Percentiles rank a stretch among this genome's conserved stretches.
Evolutionary conservation across 1,140 invertebrate genomes (phyloP).

Genomic region (Drosophila obscura): DNA sequence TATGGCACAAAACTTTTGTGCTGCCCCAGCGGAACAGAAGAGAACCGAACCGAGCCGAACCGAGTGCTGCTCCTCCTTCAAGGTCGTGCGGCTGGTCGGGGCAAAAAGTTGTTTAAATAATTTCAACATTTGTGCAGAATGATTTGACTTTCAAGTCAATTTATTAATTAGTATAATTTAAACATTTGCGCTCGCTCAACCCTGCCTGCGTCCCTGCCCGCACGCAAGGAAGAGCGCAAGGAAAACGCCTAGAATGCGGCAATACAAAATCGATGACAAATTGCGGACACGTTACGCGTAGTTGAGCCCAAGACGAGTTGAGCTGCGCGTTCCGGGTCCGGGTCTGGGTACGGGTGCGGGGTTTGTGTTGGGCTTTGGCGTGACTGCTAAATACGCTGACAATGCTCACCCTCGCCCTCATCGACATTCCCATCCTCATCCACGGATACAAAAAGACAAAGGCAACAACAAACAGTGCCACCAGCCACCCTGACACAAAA

Average conservation of each 20-base stretch:
- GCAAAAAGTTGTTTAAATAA: conserved; percentile 53
- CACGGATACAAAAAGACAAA: conserved; percentile 49
- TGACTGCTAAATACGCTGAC: conserved; percentile 82
- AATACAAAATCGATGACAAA: conserved; percentile 84
- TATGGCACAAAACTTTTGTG: conserved; percentile 47
- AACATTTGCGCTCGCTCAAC: conserved; percentile 60
- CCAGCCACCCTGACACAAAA: conserved; percentile 73
- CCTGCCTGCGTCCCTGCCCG: conserved; percentile 13
- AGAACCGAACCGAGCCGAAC: no score
- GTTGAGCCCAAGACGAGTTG: conserved; percentile 77
- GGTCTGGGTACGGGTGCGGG: conserved; percentile 8
- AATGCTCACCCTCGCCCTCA: conserved; percentile 49
- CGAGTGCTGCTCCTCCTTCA: conserved; percentile 8
- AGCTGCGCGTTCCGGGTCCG: conserved; percentile 40
- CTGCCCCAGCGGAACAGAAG: no score
- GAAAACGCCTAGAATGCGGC: conserved; percentile 67
- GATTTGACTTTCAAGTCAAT: conserved; percentile 81
- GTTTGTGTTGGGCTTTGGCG: conserved; percentile 42
- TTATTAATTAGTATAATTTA: conserved; percentile 84
- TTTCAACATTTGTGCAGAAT: conserved; percentile 74
- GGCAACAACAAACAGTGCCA: conserved; percentile 55
- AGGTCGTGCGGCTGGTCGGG: conserved; percentile 34
- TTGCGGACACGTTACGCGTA: conserved; percentile 84
- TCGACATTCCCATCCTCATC: conserved; percentile 17
- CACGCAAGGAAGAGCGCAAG: conserved; percentile 5